Conservation (phyloP, 2,113 vertebrate species). For the Chrysochloris asiatica region DNA sequence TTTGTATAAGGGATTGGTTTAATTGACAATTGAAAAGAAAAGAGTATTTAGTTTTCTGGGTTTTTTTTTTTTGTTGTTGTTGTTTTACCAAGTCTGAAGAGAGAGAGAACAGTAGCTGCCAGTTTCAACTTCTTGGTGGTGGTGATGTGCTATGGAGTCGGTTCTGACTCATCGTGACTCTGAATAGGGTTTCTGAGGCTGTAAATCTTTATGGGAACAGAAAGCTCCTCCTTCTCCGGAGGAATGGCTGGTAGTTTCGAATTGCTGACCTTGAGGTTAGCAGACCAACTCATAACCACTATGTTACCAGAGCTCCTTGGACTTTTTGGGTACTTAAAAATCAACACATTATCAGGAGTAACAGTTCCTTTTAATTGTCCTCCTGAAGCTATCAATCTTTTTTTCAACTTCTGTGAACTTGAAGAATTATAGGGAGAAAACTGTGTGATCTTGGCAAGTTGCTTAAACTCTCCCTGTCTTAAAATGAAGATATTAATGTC, state of each 20-base stretch:
- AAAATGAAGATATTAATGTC: constrained; percentile 20
- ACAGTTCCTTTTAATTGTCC: background rate
- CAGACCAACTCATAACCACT: too few relatives aligned
- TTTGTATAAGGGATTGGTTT: constrained; percentile 43
- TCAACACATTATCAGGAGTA: background rate
- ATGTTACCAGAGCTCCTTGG: too few relatives aligned
- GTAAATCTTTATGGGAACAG: too few relatives aligned
- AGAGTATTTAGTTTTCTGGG: constrained; percentile 31
- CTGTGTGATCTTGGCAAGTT: background rate
- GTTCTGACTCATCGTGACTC: too few relatives aligned
- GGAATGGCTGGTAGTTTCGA: too few relatives aligned
- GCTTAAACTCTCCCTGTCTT: background rate
- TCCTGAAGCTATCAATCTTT: background rate
- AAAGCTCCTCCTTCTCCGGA: too few relatives aligned
- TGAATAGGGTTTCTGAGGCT: too few relatives aligned
- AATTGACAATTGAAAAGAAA: constrained; percentile 10
- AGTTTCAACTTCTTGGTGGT: constrained; percentile 32
- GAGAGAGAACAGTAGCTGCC: background rate
- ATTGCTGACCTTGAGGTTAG: too few relatives aligned
- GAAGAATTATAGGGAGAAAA: background rate
- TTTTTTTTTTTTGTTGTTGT: too few relatives aligned
- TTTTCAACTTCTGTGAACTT: constrained; percentile 32
- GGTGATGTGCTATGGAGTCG: too few relatives aligned
- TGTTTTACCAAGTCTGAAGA: too few relatives aligned
- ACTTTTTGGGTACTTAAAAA: too few relatives aligned